Conservation (phyloP, 2,888 invertebrate species). For the Drosophila demipolita region DNA sequence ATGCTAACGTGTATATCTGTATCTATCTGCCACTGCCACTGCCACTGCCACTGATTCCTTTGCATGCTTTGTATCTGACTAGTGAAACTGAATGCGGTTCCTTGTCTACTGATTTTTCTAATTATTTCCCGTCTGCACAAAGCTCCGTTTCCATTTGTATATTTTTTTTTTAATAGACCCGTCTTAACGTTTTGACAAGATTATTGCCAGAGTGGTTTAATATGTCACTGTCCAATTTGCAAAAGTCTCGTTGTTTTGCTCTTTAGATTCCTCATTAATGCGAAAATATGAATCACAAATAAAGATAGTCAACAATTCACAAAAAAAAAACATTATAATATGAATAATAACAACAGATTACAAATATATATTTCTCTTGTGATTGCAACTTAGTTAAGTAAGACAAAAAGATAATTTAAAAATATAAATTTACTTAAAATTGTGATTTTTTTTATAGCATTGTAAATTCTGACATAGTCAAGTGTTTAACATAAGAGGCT, state of each 20-base stretch:
- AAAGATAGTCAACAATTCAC: neutral
- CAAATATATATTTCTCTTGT: neutral
- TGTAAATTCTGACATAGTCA: constrained; percentile 26
- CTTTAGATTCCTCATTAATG: neutral
- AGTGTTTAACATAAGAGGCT: constrained; percentile 37
- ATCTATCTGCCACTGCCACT: constrained; percentile 36
- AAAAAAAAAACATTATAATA: neutral
- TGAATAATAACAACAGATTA: neutral
- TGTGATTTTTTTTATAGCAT: constrained; percentile 8
- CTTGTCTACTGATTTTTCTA: constrained; percentile 39
- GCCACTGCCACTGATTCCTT: neutral
- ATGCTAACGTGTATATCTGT: constrained; percentile 9
- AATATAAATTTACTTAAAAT: neutral
- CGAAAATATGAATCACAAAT: neutral
- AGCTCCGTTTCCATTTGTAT: constrained; percentile 8
- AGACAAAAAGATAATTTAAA: neutral
- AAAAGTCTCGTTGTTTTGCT: neutral
- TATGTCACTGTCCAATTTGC: neutral
- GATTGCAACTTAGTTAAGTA: neutral
- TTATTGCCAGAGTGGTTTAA: constrained; percentile 4
- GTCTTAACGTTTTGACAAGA: constrained; percentile 12
- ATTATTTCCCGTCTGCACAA: constrained; percentile 35
- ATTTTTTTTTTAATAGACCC: neutral
- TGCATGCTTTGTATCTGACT: neutral
- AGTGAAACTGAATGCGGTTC: constrained; percentile 2